A percentile compares a stretch with the other conserved stretches of the same genome.
phyloP scores from a whole-genome alignment of 1,140 invertebrate genomes.

The Forficula auricularia region DNA sequence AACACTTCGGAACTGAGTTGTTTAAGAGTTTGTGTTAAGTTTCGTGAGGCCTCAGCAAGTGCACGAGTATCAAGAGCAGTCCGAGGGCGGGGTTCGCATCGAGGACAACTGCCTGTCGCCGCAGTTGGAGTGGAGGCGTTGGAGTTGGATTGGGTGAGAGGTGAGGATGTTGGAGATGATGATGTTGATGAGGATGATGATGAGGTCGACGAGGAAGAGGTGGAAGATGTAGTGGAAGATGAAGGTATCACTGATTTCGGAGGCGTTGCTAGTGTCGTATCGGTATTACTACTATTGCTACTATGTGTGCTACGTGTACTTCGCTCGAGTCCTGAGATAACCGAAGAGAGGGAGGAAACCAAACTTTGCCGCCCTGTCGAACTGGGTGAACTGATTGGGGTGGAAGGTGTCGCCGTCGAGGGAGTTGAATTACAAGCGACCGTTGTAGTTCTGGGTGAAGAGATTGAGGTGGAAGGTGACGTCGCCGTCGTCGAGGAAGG shows the following conservation, averaged over 20 bases:
- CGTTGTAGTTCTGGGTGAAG: conserved; percentile 7
- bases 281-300: conserved; percentile 17
- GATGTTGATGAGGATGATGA: conserved; percentile 5
- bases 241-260: background rate
- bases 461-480: conserved; percentile 9
- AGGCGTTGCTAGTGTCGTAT: background rate
- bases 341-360: no score
- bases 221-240: background rate
- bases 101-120: background rate
- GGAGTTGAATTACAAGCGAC: conserved; percentile 6
- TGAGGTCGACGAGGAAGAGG: background rate
- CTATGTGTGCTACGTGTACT: conserved; percentile 3
- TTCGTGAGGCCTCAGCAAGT: conserved; percentile 72
- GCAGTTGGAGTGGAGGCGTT: conserved; percentile 11
- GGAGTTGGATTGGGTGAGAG: background rate
- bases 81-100: conserved; percentile 13
- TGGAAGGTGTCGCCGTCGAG: conserved; percentile 8
- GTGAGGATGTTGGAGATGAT: conserved; percentile 10
- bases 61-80: conserved; percentile 46
- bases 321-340: no score
- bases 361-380: conserved; percentile 1
- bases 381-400: conserved; percentile 8
- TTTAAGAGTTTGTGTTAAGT: conserved; percentile 76
- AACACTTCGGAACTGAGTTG: conserved; percentile 78
- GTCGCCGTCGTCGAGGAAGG: conserved; percentile 12